These are phyloP conservation scores for Axinella damicornis DNA, from an alignment of 37 sponge, comb jelly and placozoan species.

Conservation along the genomic window DNA sequence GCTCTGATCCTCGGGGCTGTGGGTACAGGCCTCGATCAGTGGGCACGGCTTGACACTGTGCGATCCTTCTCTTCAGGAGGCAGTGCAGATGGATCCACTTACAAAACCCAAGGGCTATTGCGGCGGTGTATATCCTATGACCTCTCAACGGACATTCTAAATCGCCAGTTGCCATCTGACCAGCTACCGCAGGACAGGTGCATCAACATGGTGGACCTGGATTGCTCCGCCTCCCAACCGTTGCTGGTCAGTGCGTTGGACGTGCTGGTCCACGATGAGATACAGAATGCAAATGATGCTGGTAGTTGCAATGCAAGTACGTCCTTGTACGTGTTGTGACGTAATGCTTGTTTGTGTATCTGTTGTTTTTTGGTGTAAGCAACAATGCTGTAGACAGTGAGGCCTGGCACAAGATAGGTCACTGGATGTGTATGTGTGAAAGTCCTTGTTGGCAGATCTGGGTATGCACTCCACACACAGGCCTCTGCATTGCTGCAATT, in stretches of 20 bases:
- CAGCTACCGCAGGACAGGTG: constrained; percentile 47
- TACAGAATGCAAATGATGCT: constrained; percentile 40
- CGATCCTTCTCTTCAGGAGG: neutral
- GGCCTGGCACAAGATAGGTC: too few species aligned
- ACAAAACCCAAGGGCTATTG: constrained; percentile 44
- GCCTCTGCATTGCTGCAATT: too few species aligned
- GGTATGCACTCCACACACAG: too few species aligned
- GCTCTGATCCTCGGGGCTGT: constrained; percentile 56
- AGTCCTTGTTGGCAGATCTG: too few species aligned
- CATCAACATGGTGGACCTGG: constrained; percentile 47
- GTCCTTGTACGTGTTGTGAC: too few species aligned
- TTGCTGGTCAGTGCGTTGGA: constrained; percentile 66
- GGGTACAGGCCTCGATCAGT: constrained; percentile 49
- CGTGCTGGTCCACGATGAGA: constrained; percentile 36
- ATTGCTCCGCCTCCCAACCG: constrained; percentile 22
- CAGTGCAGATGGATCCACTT: constrained; percentile 18
- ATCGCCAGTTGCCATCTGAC: constrained; percentile 4
- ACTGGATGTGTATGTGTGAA: too few species aligned
- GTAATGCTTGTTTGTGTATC: too few species aligned
- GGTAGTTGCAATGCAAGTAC: constrained; percentile 57
- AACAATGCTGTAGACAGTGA: too few species aligned
- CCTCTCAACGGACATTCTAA: constrained; percentile 11
- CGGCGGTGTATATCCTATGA: constrained; percentile 49
- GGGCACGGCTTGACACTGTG: constrained; percentile 46
- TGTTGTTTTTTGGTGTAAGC: too few species aligned